A percentile compares a stretch with the other conserved stretches of the same genome.
Evolutionary conservation across 2,888 invertebrate genomes (phyloP).

Genomic region (Lysandra coridon): DNA sequence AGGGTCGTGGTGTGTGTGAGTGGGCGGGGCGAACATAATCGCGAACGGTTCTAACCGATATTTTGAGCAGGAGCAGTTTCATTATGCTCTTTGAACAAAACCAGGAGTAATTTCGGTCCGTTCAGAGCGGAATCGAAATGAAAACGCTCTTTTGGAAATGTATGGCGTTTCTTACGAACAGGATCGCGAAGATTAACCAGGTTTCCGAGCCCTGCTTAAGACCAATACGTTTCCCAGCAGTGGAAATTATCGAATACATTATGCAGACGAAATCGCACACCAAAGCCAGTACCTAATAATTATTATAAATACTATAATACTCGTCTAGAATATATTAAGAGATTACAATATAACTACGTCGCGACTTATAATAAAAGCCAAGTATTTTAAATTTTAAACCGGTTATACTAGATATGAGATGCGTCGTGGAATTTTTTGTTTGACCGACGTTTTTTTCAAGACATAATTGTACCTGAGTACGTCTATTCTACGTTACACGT

Average conservation of each 20-base stretch:
- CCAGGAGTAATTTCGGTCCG: no score
- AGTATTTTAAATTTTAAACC: conserved; percentile 58
- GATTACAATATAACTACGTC: neutral
- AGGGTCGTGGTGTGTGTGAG: no score
- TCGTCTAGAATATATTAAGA: neutral
- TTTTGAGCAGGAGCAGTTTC: no score
- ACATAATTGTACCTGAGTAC: conserved; percentile 1
- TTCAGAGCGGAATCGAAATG: no score
- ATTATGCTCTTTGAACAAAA: no score
- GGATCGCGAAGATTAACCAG: no score
- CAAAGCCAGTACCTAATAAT: neutral
- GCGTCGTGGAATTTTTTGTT: conserved; percentile 64
- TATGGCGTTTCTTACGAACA: no score
- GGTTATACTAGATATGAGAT: conserved; percentile 59
- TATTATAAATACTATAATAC: neutral
- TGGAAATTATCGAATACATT: neutral
- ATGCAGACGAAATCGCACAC: neutral
- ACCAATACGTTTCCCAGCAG: neutral
- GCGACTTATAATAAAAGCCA: conserved; percentile 33
- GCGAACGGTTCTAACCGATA: no score
- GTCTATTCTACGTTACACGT: neutral
- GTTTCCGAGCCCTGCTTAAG: neutral
- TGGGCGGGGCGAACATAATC: no score
- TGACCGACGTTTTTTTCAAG: conserved; percentile 22
- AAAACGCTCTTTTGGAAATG: no score